phyloP scores from a whole-genome alignment of 2,113 vertebrate genomes.

The Apus apus region DNA sequence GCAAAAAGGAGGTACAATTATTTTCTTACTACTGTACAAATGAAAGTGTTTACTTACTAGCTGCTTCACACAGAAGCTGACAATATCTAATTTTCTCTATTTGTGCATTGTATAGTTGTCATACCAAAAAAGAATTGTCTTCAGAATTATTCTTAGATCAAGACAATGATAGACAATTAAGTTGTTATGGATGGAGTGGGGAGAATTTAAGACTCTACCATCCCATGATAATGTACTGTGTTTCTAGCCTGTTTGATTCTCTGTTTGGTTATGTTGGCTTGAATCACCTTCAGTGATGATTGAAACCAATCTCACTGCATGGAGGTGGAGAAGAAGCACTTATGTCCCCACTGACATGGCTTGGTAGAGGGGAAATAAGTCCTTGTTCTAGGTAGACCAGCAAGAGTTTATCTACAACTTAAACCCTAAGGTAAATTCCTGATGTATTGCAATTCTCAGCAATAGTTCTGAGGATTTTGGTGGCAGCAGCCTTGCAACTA shows the following conservation, averaged over 20 bases:
- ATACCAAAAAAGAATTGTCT: constrained; percentile 19
- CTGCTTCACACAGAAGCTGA: background rate
- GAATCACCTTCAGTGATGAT: background rate
- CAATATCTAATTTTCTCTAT: constrained; percentile 36
- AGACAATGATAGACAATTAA: background rate
- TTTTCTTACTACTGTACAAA: background rate
- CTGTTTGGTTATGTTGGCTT: background rate
- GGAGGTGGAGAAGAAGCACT: background rate
- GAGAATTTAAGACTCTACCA: background rate
- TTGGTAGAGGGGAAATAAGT: background rate
- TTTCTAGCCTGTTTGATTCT: background rate
- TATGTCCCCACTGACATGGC: background rate
- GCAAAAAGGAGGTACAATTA: constrained; percentile 89
- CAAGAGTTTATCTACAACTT: background rate
- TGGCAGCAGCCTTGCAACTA: background rate
- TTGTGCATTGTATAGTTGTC: constrained; percentile 9
- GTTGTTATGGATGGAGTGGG: background rate
- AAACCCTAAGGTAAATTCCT: background rate
- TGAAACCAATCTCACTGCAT: background rate
- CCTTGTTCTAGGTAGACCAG: background rate
- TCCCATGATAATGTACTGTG: background rate
- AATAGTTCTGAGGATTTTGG: background rate
- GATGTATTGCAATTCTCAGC: background rate
- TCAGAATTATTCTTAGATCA: constrained; percentile 10
- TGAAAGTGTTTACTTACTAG: background rate